A percentile compares a stretch with the other conserved stretches of the same genome.
Evolutionary conservation across 2,797 vertebrate genomes (phyloP).

Genomic region (Pipistrellus pipistrellus): DNA sequence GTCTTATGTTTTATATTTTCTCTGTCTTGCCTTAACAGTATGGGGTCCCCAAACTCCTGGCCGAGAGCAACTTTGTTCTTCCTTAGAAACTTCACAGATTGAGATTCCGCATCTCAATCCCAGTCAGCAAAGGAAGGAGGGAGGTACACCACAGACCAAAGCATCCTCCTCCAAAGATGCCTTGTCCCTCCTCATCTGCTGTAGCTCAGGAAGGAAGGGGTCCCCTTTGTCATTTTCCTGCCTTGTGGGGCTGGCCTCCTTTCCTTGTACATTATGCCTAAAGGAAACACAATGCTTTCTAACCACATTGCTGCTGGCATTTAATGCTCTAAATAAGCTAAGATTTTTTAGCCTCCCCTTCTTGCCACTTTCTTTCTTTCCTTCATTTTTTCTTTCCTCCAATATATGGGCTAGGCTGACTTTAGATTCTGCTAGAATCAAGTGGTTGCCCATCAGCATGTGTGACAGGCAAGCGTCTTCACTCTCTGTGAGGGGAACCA

Average conservation of each 20-base stretch:
- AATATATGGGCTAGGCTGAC: neutral
- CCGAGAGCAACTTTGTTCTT: neutral
- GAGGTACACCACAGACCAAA: neutral
- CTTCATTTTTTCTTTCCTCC: neutral
- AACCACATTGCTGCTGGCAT: neutral
- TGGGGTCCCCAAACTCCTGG: neutral
- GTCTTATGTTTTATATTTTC: neutral
- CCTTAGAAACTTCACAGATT: neutral
- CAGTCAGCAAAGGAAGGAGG: neutral
- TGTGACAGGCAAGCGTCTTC: neutral
- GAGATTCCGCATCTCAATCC: neutral
- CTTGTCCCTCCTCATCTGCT: neutral
- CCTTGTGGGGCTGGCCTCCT: neutral
- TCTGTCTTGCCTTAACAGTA: neutral
- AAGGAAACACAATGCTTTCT: neutral
- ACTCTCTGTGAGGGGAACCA: neutral
- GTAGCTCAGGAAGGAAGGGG: neutral
- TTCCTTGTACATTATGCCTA: neutral
- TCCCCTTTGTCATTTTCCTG: neutral
- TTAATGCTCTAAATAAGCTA: neutral
- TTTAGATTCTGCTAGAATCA: neutral
- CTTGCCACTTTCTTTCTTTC: neutral
- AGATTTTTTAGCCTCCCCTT: neutral
- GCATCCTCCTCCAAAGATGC: no score
- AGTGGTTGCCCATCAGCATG: neutral